Evolutionary conservation across 2,888 invertebrate genomes (phyloP).

Genomic region (Notodonta dromedarius): DNA sequence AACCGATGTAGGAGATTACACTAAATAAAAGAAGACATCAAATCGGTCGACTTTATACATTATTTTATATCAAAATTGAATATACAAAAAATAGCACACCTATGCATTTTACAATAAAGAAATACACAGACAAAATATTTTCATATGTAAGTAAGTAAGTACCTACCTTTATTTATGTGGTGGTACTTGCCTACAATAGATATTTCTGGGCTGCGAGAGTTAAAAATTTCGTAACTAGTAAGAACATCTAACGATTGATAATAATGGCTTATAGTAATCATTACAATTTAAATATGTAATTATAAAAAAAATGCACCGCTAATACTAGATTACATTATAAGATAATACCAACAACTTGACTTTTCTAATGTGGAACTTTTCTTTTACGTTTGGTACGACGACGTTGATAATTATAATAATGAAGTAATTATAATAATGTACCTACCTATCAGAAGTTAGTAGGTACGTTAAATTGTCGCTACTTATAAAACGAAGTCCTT

Average conservation of each 20-base stretch:
- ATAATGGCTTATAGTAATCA: slow-evolving; percentile 31
- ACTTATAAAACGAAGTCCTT: too few species aligned
- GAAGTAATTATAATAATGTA: too few species aligned
- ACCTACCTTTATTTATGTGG: too few species aligned
- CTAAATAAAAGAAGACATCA: slow-evolving; percentile 12
- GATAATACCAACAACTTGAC: slow-evolving; percentile 57
- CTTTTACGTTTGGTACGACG: slow-evolving; percentile 28
- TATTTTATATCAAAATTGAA: slow-evolving; percentile 27
- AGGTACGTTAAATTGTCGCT: too few species aligned
- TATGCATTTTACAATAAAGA: slow-evolving; percentile 18
- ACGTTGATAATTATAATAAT: not conserved
- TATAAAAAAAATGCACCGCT: slow-evolving; percentile 77
- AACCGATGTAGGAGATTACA: not conserved
- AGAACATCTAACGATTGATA: slow-evolving; percentile 51
- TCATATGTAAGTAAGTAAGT: too few species aligned
- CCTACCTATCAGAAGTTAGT: too few species aligned
- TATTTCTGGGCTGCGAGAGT: slow-evolving; percentile 43
- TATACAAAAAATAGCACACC: slow-evolving; percentile 38
- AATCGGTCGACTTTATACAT: slow-evolving; percentile 19
- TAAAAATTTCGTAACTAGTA: slow-evolving; percentile 44
- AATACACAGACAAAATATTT: slow-evolving; percentile 28
- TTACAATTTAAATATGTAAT: slow-evolving; percentile 36
- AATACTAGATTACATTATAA: slow-evolving; percentile 67
- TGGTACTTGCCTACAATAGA: too few species aligned
- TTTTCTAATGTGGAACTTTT: slow-evolving; percentile 45